Percentiles rank a stretch among this genome's conserved stretches.
Conservation (phyloP, 2,113 vertebrate species). For the Corythoichthys haematopterus region DNA sequence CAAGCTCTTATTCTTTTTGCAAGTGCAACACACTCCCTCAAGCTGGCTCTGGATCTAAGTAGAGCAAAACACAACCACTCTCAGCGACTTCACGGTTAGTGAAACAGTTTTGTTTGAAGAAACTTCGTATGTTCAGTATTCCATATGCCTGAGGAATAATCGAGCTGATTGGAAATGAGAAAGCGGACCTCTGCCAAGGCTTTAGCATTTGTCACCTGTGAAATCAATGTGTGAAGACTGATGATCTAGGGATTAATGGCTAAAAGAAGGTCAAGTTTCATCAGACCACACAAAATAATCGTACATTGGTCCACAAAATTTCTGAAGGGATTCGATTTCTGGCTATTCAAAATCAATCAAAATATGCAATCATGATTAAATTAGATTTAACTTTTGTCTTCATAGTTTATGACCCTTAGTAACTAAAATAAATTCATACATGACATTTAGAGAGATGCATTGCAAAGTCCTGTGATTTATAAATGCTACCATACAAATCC, state of each 20-base stretch:
- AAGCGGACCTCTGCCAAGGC: neutral
- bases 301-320: neutral
- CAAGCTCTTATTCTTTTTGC: neutral
- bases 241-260: neutral
- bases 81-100: neutral
- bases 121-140: neutral
- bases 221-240: neutral
- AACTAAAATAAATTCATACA: too few relatives aligned
- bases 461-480: neutral
- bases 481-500: neutral
- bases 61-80: neutral
- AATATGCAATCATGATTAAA: neutral
- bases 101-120: neutral
- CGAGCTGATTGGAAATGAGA: neutral
- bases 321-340: neutral
- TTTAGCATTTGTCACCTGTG: neutral
- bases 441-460: neutral
- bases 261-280: neutral
- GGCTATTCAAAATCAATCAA: neutral
- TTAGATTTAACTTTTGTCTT: neutral
- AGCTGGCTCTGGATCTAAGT: neutral
- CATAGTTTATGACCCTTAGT: too few relatives aligned
- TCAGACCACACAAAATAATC: neutral
- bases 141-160: neutral
- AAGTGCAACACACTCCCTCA: neutral